Evolutionary conservation across 37 sponge, comb jelly and placozoan species (phyloP).

Genomic region (Mnemiopsis leidyi): DNA sequence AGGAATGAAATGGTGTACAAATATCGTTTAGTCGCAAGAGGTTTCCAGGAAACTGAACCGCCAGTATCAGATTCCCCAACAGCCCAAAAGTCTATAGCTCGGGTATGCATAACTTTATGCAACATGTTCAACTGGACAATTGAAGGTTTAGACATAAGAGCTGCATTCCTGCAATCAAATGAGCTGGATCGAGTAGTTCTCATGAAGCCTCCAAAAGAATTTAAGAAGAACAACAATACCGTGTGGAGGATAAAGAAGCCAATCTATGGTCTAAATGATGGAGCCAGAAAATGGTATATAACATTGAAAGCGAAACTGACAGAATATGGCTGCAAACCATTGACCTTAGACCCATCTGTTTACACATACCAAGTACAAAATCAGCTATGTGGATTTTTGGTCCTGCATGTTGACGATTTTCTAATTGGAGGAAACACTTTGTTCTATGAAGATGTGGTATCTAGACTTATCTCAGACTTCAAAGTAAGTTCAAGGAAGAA

Average conservation of each 20-base stretch:
- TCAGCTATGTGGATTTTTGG: background rate
- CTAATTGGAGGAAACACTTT: background rate
- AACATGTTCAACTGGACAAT: background rate
- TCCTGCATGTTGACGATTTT: background rate
- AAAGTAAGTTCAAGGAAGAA: background rate
- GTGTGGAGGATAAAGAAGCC: too few species aligned
- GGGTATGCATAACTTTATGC: background rate
- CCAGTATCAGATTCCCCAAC: background rate
- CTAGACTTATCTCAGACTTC: background rate
- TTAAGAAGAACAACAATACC: background rate
- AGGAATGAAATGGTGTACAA: background rate
- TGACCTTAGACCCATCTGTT: background rate
- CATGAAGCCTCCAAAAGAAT: background rate
- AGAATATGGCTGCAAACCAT: constrained; percentile 16
- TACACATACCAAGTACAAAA: background rate
- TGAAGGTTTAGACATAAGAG: background rate
- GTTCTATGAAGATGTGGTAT: background rate
- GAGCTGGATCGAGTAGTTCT: background rate
- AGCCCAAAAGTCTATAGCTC: background rate
- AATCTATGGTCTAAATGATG: background rate
- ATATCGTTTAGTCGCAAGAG: background rate
- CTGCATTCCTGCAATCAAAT: constrained; percentile 15
- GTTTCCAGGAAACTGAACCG: background rate
- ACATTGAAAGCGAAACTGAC: background rate
- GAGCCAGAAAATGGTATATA: background rate